These are phyloP conservation scores for Zele albiditarsus DNA, from an alignment of 2,888 invertebrate genomes.

Conservation along the genomic window DNA sequence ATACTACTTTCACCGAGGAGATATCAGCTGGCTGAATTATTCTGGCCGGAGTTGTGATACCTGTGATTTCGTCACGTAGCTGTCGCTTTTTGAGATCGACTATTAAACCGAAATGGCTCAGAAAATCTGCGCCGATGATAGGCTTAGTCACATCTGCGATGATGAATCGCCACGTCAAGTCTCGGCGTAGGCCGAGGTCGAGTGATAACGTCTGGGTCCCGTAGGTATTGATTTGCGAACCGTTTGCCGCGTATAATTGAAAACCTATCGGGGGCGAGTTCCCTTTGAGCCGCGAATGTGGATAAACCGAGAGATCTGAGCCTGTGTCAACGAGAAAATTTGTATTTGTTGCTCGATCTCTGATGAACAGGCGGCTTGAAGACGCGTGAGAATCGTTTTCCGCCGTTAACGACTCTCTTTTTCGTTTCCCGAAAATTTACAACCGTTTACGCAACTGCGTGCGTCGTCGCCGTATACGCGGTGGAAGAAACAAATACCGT, in stretches of 20 bases:
- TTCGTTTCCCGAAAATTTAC: slow-evolving; percentile 33
- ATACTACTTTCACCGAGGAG: too few species aligned
- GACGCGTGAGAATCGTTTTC: slow-evolving; percentile 40
- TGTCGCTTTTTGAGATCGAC: slow-evolving; percentile 54
- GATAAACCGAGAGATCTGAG: slow-evolving; percentile 35
- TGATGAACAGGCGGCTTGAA: slow-evolving; percentile 34
- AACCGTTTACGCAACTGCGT: slow-evolving; percentile 32
- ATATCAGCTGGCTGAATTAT: too few species aligned
- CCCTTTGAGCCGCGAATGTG: not conserved
- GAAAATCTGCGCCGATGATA: slow-evolving; percentile 64
- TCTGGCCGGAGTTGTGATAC: too few species aligned
- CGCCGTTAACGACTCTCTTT: slow-evolving; percentile 55
- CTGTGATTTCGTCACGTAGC: slow-evolving; percentile 46
- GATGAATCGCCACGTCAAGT: slow-evolving; percentile 60
- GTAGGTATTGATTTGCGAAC: slow-evolving; percentile 57
- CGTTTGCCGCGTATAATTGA: slow-evolving; percentile 58
- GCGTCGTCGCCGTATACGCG: slow-evolving; percentile 34
- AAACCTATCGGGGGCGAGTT: not conserved
- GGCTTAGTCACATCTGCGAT: slow-evolving; percentile 61
- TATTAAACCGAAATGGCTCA: slow-evolving; percentile 54
- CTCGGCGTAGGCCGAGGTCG: slow-evolving; percentile 58
- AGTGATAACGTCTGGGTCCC: slow-evolving; percentile 53
- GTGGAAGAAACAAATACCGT: slow-evolving; percentile 41
- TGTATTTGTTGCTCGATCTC: not conserved
- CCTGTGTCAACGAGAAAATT: slow-evolving; percentile 35